Evolutionary conservation across 2,888 invertebrate species (phyloP).

Genomic region (Synergus japonicus): DNA sequence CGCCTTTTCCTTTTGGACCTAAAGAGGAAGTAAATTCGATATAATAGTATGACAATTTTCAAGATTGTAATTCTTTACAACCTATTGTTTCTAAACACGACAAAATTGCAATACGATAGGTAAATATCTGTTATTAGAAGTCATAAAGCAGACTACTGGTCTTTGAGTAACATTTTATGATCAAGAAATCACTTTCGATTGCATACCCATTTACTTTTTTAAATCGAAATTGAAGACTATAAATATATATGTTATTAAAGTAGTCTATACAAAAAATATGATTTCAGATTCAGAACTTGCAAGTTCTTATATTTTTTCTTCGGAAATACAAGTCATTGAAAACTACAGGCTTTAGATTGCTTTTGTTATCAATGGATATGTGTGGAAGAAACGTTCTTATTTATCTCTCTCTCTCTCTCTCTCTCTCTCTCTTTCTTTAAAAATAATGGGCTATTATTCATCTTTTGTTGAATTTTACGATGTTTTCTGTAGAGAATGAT

Average conservation of each 20-base stretch:
- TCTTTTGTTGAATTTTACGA: background rate
- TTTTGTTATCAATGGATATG: background rate
- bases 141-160: slow-evolving; percentile 13
- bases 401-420: background rate
- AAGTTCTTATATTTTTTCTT: background rate
- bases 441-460: background rate
- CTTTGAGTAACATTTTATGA: background rate
- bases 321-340: too few relatives aligned
- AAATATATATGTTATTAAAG: background rate
- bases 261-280: background rate
- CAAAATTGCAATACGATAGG: slow-evolving; percentile 37
- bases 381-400: background rate
- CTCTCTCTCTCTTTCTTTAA: background rate
- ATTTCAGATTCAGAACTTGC: too few relatives aligned
- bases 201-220: background rate
- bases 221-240: background rate
- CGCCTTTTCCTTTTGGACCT: slow-evolving; percentile 42
- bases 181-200: background rate
- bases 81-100: slow-evolving; percentile 50
- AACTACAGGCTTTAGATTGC: background rate
- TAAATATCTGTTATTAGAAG: slow-evolving; percentile 18
- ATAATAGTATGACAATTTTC: slow-evolving; percentile 44
- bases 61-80: slow-evolving; percentile 41
- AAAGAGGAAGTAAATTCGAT: slow-evolving; percentile 14
- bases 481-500: background rate